Percentiles rank a stretch among this genome's conserved stretches.
Evolutionary conservation across 2,113 vertebrate genomes (phyloP).

Genomic region (Heliornis fulica): DNA sequence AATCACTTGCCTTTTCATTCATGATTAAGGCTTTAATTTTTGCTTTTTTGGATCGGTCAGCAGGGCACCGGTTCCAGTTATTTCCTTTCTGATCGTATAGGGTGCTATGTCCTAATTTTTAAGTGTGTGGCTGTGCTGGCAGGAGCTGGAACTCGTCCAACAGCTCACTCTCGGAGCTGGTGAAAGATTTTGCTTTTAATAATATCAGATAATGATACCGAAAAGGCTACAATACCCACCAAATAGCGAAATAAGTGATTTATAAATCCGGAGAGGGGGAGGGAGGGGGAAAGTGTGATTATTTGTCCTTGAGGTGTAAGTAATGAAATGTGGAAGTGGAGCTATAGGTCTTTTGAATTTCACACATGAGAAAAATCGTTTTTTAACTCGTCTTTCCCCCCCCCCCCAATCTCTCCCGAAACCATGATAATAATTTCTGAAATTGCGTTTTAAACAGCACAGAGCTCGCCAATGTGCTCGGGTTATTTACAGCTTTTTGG

Average conservation of each 20-base stretch:
- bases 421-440: slow-evolving; percentile 11
- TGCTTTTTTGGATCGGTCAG: not conserved
- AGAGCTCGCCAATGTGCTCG: not conserved
- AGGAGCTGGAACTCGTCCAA: slow-evolving; percentile 65
- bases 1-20: slow-evolving; percentile 37
- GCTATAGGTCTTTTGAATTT: not conserved
- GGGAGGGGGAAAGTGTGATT: not conserved
- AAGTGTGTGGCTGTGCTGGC: slow-evolving; percentile 62
- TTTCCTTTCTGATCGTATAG: slow-evolving; percentile 54
- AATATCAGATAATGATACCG: slow-evolving; percentile 48
- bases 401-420: not conserved
- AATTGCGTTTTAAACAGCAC: not conserved
- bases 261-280: not conserved
- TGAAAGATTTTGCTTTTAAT: slow-evolving; percentile 52
- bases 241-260: not conserved
- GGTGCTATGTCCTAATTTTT: slow-evolving; percentile 58
- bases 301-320: not conserved
- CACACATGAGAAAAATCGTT: slow-evolving; percentile 7
- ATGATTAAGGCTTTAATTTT: not conserved
- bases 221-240: slow-evolving; percentile 30
- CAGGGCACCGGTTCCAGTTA: not conserved
- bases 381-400: not conserved
- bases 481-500: not conserved
- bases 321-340: not conserved
- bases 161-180: slow-evolving; percentile 59